A percentile compares a stretch with the other conserved stretches of the same genome.
Conservation (phyloP, 2,113 vertebrate species). For the Rhipidura dahli region DNA sequence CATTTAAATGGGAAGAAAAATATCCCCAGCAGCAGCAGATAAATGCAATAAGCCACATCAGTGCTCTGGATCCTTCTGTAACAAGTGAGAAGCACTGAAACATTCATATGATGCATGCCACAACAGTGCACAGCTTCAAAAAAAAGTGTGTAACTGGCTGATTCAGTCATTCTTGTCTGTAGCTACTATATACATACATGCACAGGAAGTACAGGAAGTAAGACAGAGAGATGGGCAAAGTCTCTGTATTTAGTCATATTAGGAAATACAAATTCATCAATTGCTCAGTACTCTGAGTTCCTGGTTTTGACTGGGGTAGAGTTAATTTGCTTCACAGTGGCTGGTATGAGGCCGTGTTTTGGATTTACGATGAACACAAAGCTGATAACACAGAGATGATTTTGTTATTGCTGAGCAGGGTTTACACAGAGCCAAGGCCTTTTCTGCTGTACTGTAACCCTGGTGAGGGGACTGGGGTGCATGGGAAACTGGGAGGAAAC, state of each 20-base stretch:
- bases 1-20: neutral
- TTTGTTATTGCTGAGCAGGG: neutral
- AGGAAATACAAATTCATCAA: neutral
- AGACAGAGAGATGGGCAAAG: neutral
- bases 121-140: neutral
- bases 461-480: neutral
- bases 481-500: neutral
- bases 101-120: neutral
- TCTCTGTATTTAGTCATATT: neutral
- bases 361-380: neutral
- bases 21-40: neutral
- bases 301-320: neutral
- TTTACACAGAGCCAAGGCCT: neutral
- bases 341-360: neutral
- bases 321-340: neutral
- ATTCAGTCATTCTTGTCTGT: neutral
- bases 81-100: neutral
- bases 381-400: neutral
- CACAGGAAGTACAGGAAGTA: neutral
- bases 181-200: neutral
- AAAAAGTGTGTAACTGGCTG: neutral
- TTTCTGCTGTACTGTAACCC: accelerated
- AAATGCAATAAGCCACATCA: neutral
- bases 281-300: neutral
- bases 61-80: neutral